Percentiles rank a stretch among this genome's conserved stretches.
These are phyloP conservation scores for Ceyx cyanopectus DNA, from an alignment of 2,113 vertebrate species.

Conservation along the genomic window DNA sequence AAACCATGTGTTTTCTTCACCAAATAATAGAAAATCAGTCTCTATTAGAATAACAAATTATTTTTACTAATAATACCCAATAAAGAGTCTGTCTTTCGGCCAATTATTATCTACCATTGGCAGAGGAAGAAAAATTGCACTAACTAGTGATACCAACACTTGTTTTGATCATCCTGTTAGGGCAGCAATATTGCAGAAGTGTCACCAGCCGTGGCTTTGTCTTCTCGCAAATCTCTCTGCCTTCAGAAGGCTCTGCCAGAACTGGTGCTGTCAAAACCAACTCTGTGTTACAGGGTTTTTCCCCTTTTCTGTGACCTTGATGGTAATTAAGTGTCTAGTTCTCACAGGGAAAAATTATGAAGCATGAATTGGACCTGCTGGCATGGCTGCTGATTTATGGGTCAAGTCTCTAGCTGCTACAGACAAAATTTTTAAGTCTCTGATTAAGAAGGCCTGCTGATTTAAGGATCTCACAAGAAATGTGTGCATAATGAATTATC, in stretches of 20 bases:
- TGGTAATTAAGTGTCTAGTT: slow-evolving; percentile 74
- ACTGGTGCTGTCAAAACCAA: slow-evolving; percentile 38
- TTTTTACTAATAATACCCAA: background rate
- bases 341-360: slow-evolving; percentile 56
- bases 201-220: background rate
- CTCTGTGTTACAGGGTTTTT: slow-evolving; percentile 43
- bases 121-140: background rate
- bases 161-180: background rate
- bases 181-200: background rate
- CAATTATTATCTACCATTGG: background rate
- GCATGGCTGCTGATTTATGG: slow-evolving; percentile 76
- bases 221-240: background rate
- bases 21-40: background rate
- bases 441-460: slow-evolving; percentile 78
- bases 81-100: background rate
- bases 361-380: slow-evolving; percentile 66
- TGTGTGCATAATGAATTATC: slow-evolving; percentile 79
- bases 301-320: slow-evolving; percentile 66
- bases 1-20: background rate
- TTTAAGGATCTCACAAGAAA: slow-evolving; percentile 78
- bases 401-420: slow-evolving; percentile 75
- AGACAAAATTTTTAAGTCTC: slow-evolving; percentile 72
- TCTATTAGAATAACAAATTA: background rate
- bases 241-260: slow-evolving; percentile 61
- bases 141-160: background rate